These are phyloP conservation scores for Dreissena polymorpha DNA, from an alignment of 1,140 invertebrate species.

Conservation along the genomic window DNA sequence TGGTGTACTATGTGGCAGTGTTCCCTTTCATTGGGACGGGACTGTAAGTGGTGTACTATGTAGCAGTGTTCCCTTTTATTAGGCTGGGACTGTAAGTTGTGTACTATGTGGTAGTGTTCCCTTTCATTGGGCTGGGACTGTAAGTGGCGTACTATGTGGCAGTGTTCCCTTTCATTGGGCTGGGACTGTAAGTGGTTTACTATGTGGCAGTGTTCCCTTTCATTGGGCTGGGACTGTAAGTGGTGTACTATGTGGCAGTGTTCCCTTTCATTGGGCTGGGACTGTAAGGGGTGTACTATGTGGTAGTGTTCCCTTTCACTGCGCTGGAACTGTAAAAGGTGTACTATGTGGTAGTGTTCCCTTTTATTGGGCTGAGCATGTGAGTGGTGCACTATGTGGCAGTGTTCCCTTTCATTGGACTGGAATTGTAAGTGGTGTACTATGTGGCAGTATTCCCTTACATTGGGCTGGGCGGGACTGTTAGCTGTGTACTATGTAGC, in stretches of 20 bases:
- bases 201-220: too few species aligned
- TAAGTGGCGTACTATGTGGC: slow-evolving; percentile 97
- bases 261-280: slow-evolving; percentile 98
- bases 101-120: too few species aligned
- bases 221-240: too few species aligned
- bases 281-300: slow-evolving; percentile 86
- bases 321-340: too few species aligned
- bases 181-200: slow-evolving; percentile 91
- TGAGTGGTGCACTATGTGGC: slow-evolving; percentile 82
- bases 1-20: slow-evolving; percentile 68
- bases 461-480: slow-evolving; percentile 95
- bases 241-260: slow-evolving; percentile 96
- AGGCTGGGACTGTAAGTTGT: slow-evolving; percentile 94
- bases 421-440: too few species aligned
- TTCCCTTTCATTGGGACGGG: too few species aligned
- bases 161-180: slow-evolving; percentile 97
- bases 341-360: slow-evolving; percentile 98
- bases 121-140: too few species aligned
- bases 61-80: slow-evolving; percentile 98
- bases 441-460: slow-evolving; percentile 98
- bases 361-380: slow-evolving; percentile 97
- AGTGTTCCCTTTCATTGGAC: too few species aligned
- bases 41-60: slow-evolving; percentile 97
- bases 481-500: slow-evolving; percentile 96
- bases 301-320: too few species aligned